These are phyloP conservation scores for Anarrhichthys ocellatus DNA, from an alignment of 2,113 vertebrate species.

Conservation along the genomic window DNA sequence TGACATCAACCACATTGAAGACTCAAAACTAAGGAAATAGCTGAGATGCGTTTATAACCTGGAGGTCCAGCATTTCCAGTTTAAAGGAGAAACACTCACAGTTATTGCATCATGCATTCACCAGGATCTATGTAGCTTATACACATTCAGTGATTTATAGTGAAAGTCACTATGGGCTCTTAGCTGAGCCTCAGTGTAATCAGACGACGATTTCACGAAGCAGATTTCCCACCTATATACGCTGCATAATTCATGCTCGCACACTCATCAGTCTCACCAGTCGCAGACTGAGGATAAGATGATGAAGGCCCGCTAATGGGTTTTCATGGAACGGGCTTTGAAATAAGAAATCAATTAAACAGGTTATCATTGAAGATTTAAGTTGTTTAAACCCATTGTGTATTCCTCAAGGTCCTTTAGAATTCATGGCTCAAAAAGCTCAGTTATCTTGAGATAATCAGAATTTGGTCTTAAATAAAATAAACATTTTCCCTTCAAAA, in stretches of 20 bases:
- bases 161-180: constrained; percentile 22
- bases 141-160: neutral
- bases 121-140: too few species aligned
- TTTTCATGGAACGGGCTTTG: constrained; percentile 48
- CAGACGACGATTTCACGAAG: constrained; percentile 24
- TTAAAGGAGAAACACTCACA: neutral
- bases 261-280: constrained; percentile 45
- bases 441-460: neutral
- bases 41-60: neutral
- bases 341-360: constrained; percentile 9
- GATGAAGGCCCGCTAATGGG: constrained; percentile 57
- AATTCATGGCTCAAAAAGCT: neutral
- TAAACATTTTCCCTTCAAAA: neutral
- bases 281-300: constrained; percentile 31
- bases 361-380: constrained; percentile 11
- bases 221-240: constrained; percentile 46
- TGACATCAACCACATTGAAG: neutral
- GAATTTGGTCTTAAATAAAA: neutral
- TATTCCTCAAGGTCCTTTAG: neutral
- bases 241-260: constrained; percentile 60
- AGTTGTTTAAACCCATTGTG: neutral
- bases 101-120: neutral
- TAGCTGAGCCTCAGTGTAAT: constrained; percentile 26
- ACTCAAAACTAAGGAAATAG: neutral
- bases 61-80: neutral